A percentile compares a stretch with the other conserved stretches of the same genome.
Conservation (phyloP, 2,113 vertebrate species). For the Columbina picui region DNA sequence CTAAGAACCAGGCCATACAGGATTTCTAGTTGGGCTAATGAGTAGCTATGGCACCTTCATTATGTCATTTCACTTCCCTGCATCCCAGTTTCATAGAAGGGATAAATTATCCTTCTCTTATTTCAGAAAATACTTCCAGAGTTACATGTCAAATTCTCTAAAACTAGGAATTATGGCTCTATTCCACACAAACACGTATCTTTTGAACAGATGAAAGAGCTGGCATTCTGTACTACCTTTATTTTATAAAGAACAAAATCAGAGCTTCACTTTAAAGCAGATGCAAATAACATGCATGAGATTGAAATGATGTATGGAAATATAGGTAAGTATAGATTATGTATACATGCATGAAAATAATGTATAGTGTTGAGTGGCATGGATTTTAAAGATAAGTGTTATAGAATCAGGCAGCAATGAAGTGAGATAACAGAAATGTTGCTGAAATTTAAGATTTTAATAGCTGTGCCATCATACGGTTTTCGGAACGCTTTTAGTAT, state of each 20-base stretch:
- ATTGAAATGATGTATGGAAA: background rate
- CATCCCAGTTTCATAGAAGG: background rate
- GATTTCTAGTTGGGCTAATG: background rate
- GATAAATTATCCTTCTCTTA: background rate
- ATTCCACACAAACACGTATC: background rate
- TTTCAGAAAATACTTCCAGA: background rate
- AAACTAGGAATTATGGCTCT: background rate
- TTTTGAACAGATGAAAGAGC: background rate
- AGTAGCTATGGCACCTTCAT: background rate
- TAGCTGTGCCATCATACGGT: background rate
- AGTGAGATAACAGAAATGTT: background rate
- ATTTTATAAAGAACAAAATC: background rate
- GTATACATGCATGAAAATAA: background rate
- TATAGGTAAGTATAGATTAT: background rate
- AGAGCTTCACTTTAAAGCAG: background rate
- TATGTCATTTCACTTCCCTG: background rate
- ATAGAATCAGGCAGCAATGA: background rate
- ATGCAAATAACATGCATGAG: background rate
- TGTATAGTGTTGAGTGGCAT: background rate
- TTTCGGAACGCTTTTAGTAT: background rate
- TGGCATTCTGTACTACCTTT: background rate
- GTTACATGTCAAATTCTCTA: background rate
- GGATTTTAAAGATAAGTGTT: background rate
- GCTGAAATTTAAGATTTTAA: background rate
- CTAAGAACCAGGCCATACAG: background rate